A percentile compares a stretch with the other conserved stretches of the same genome.
phyloP scores from a whole-genome alignment of 1,140 invertebrate genomes.

The Planococcus citri region DNA sequence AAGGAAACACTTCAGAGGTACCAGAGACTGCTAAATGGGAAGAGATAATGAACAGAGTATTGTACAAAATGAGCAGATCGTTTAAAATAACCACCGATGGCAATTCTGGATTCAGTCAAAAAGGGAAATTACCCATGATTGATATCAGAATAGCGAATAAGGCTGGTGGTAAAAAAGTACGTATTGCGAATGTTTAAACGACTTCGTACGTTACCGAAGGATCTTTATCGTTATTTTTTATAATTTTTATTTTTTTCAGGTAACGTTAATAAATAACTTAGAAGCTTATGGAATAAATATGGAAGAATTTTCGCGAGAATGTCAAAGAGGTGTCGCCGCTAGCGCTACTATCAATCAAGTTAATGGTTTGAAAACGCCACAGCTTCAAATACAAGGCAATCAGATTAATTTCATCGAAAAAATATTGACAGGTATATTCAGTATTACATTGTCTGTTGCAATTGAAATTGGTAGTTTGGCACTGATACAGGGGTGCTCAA shows the following conservation, averaged over 20 bases:
- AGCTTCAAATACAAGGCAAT: conserved; percentile 82
- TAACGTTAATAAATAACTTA: conserved; percentile 76
- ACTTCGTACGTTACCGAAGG: background rate
- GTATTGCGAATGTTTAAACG: conserved; percentile 21
- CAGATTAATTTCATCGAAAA: conserved; percentile 67
- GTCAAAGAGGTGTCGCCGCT: conserved; percentile 71
- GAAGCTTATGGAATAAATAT: conserved; percentile 72
- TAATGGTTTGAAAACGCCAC: conserved; percentile 57
- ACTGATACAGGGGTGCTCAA: no score
- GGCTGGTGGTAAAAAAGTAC: conserved; percentile 77
- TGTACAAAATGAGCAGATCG: conserved; percentile 3
- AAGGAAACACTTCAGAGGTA: background rate
- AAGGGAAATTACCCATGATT: conserved; percentile 62
- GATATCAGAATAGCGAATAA: conserved; percentile 63
- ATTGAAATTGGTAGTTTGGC: background rate
- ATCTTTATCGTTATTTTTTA: background rate
- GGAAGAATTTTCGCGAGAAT: conserved; percentile 62
- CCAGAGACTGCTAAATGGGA: background rate
- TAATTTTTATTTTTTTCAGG: conserved; percentile 37
- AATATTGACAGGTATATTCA: conserved; percentile 52
- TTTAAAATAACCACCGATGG: background rate
- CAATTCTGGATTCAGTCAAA: conserved; percentile 10
- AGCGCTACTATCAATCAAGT: conserved; percentile 66
- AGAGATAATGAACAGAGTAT: background rate
- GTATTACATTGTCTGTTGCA: background rate